Conservation (phyloP, 2,797 vertebrate genomes). For the Taeniopygia guttata region DNA sequence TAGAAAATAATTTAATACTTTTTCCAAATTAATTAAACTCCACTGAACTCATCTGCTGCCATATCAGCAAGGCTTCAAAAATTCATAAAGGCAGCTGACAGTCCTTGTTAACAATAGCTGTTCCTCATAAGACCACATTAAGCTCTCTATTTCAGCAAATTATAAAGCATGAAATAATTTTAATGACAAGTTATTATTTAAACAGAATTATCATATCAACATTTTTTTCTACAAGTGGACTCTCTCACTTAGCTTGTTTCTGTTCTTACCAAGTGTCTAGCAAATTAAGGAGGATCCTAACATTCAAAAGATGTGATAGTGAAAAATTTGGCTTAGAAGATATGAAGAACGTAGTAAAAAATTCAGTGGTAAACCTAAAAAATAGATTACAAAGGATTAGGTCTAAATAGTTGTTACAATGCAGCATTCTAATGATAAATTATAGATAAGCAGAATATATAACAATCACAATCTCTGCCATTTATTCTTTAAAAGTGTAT, state of each 20-base stretch:
- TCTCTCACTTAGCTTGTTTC: neutral
- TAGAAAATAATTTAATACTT: slow-evolving; percentile 14
- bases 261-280: neutral
- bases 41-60: neutral
- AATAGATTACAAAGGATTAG: neutral
- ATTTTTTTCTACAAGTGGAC: neutral
- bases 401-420: neutral
- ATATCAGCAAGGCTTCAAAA: neutral
- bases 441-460: neutral
- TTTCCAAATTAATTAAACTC: slow-evolving; percentile 46
- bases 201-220: neutral
- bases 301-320: neutral
- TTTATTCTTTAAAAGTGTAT: neutral
- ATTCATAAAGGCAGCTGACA: slow-evolving; percentile 3
- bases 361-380: neutral
- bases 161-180: neutral
- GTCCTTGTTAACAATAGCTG: neutral
- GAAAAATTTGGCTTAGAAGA: neutral
- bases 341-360: neutral
- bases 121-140: neutral
- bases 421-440: neutral
- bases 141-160: neutral
- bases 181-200: neutral
- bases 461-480: neutral
- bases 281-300: neutral